Percentiles rank a stretch among this genome's conserved stretches.
Conservation (phyloP, 2,888 invertebrate genomes). For the Pandemis cinnamomeana region DNA sequence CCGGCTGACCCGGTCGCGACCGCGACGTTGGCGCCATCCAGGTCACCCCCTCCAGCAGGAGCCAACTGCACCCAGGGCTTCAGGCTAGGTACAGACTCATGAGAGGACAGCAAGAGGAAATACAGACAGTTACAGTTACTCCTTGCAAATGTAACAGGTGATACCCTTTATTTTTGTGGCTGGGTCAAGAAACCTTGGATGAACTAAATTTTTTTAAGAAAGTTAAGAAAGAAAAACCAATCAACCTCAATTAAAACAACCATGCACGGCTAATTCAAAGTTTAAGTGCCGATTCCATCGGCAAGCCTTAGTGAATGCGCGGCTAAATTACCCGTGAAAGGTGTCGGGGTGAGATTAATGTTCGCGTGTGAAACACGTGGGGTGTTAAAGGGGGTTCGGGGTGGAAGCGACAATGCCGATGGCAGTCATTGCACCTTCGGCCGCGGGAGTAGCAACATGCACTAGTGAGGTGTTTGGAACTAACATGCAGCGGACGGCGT, state of each 20-base stretch:
- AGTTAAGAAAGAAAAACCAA: constrained; percentile 11
- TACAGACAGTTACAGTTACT: neutral
- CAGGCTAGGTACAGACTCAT: neutral
- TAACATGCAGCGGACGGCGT: constrained; percentile 72
- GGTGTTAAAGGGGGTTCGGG: constrained; percentile 58
- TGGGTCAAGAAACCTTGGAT: neutral
- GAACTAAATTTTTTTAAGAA: neutral
- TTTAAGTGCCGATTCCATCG: constrained; percentile 53
- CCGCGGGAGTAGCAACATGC: constrained; percentile 69
- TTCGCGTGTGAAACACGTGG: constrained; percentile 77
- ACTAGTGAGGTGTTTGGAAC: constrained; percentile 50
- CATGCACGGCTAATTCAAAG: constrained; percentile 45
- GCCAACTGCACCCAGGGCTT: constrained; percentile 19
- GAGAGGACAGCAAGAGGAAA: neutral
- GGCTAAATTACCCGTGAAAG: constrained; percentile 62
- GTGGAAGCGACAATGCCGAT: constrained; percentile 62
- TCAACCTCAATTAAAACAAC: constrained; percentile 52
- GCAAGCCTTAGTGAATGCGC: constrained; percentile 57
- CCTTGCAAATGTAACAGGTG: neutral
- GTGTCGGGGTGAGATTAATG: constrained; percentile 76
- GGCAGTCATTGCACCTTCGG: constrained; percentile 81
- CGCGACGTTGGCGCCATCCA: constrained; percentile 82
- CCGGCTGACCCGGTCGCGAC: constrained; percentile 79
- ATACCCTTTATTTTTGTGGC: neutral
- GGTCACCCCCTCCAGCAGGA: constrained; percentile 64